phyloP scores from a whole-genome alignment of 2,797 vertebrate species.

The Pangasius krempfi region DNA sequence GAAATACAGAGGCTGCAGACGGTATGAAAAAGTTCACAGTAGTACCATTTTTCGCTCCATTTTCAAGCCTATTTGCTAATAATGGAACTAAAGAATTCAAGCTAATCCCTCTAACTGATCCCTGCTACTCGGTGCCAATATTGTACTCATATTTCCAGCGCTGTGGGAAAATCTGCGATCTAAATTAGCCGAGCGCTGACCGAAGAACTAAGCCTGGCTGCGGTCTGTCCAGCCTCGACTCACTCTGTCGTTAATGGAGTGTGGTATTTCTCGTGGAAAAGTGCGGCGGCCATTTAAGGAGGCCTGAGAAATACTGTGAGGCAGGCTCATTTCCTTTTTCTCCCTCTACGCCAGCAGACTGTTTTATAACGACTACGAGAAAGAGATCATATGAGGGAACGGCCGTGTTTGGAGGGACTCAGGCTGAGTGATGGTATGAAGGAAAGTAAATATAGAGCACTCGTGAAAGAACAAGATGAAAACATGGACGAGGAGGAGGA shows the following conservation, averaged over 20 bases:
- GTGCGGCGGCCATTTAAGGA: slow-evolving; percentile 48
- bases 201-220: not conserved
- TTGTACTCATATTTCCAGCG: not conserved
- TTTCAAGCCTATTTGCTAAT: not conserved
- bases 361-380: slow-evolving; percentile 42
- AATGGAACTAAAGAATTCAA: not conserved
- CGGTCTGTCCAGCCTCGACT: not conserved
- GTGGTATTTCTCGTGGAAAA: slow-evolving; percentile 64
- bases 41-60: not conserved
- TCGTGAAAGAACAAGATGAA: not conserved
- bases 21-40: not conserved
- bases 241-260: slow-evolving; percentile 53
- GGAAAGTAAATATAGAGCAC: not conserved
- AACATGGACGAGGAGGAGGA: not conserved
- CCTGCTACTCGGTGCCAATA: not conserved
- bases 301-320: slow-evolving; percentile 56
- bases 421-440: not conserved
- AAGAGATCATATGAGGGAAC: slow-evolving; percentile 42
- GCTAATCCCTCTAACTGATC: not conserved
- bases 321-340: slow-evolving; percentile 52
- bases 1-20: too few relatives aligned
- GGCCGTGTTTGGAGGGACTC: not conserved
- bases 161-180: slow-evolving; percentile 13
- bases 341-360: slow-evolving; percentile 55
- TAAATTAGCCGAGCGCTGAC: not conserved